phyloP scores from a whole-genome alignment of 30 jellyfish, hydroid and myxozoan genomes.

The Pelagia noctiluca region DNA sequence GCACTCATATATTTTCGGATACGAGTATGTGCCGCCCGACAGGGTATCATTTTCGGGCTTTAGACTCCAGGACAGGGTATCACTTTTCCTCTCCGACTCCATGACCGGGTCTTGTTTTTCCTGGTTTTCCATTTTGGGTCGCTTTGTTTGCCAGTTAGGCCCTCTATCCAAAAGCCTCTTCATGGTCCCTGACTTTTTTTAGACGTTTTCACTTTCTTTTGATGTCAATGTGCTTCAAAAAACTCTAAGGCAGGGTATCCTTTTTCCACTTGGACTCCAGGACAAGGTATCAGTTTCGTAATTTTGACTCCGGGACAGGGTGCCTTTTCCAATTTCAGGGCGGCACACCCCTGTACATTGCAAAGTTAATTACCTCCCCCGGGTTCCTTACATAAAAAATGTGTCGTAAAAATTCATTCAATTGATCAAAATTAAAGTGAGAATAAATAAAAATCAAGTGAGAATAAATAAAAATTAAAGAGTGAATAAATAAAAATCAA shows the following conservation, averaged over 20 bases:
- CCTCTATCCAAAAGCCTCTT: not conserved
- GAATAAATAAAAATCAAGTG: no score
- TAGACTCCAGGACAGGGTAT: slow-evolving; percentile 3
- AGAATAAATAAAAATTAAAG: no score
- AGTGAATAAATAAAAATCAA: no score
- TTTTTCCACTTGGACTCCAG: not conserved
- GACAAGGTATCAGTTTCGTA: not conserved
- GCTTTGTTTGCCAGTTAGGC: not conserved
- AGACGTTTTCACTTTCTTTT: no score
- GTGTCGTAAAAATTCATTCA: no score
- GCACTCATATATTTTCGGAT: not conserved
- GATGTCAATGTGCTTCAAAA: no score
- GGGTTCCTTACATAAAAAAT: no score
- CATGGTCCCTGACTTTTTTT: no score
- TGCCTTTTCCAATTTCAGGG: slow-evolving; percentile 8
- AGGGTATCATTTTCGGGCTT: not conserved
- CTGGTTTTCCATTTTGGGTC: not conserved
- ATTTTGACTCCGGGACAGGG: not conserved
- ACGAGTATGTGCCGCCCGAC: not conserved
- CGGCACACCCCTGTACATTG: no score
- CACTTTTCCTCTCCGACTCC: not conserved
- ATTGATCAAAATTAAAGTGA: no score
- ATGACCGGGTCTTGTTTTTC: not conserved
- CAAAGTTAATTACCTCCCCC: no score
- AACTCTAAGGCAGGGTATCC: not conserved